Conservation (phyloP, 37 sponge, comb jelly and placozoan species). For the Beroe forskalii region DNA sequence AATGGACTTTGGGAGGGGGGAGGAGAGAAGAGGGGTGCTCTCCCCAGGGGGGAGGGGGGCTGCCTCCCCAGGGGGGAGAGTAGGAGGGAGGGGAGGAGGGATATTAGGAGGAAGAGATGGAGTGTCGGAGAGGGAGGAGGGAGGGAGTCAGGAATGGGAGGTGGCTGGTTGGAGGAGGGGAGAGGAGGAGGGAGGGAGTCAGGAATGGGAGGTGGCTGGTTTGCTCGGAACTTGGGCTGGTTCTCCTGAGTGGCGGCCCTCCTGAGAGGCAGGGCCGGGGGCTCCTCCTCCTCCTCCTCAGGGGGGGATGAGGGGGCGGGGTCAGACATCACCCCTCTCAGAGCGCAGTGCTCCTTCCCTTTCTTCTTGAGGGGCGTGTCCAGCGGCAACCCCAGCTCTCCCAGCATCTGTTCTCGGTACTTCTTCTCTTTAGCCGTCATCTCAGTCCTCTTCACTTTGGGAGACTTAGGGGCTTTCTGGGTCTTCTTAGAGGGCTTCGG, state of each 20-base stretch:
- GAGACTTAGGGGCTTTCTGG: not conserved
- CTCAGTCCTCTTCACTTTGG: not conserved
- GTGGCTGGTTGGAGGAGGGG: not conserved
- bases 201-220: slow-evolving; percentile 37
- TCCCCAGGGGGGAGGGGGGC: not conserved
- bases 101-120: not conserved
- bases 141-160: not conserved
- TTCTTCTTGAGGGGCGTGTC: not conserved
- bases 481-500: not conserved
- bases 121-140: too few species aligned
- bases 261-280: not conserved
- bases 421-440: not conserved
- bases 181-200: slow-evolving; percentile 17
- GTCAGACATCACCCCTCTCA: not conserved
- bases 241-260: not conserved
- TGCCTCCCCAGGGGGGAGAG: not conserved
- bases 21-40: slow-evolving; percentile 22
- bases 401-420: not conserved
- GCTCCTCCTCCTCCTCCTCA: not conserved
- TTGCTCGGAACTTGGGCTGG: not conserved
- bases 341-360: not conserved
- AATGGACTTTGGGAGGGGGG: slow-evolving; percentile 34
- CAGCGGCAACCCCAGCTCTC: not conserved
- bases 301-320: not conserved
- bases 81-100: not conserved